Evolutionary conservation across 2,888 invertebrate genomes (phyloP).

Genomic region (Agonopterix heracliana): DNA sequence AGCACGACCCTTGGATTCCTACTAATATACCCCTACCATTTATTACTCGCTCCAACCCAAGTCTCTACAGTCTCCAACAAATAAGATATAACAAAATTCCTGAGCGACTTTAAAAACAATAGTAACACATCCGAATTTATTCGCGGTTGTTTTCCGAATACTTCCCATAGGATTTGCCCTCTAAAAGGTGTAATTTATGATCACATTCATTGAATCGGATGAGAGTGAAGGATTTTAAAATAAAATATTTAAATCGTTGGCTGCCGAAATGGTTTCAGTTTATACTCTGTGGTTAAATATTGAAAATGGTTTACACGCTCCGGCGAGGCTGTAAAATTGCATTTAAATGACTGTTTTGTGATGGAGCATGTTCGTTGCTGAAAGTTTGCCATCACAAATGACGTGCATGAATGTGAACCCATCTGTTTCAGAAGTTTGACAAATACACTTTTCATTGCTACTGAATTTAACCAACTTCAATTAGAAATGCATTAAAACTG

Average conservation of each 20-base stretch:
- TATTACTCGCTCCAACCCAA: too few species aligned
- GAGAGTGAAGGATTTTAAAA: constrained; percentile 2
- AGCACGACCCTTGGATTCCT: neutral
- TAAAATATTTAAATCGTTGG: constrained; percentile 3
- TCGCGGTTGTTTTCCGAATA: constrained; percentile 20
- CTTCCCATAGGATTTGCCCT: constrained; percentile 9
- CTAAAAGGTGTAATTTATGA: constrained; percentile 8
- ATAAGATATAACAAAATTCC: too few species aligned
- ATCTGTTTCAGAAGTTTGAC: too few species aligned
- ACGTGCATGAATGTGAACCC: too few species aligned
- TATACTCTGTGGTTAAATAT: constrained; percentile 2
- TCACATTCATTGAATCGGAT: constrained; percentile 7
- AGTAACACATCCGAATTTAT: constrained; percentile 17
- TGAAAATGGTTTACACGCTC: constrained; percentile 3
- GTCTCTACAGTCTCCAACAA: too few species aligned
- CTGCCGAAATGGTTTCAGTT: constrained; percentile 1
- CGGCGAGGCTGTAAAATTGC: neutral
- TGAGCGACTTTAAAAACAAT: too few species aligned
- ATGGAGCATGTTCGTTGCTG: neutral
- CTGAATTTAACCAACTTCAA: neutral
- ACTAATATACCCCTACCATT: too few species aligned
- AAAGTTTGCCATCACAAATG: neutral
- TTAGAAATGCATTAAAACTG: neutral
- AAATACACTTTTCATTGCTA: too few species aligned
- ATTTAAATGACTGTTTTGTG: constrained; percentile 2